A percentile compares a stretch with the other conserved stretches of the same genome.
Evolutionary conservation across 2,888 invertebrate species (phyloP).

Genomic region (Emmelina monodactyla): DNA sequence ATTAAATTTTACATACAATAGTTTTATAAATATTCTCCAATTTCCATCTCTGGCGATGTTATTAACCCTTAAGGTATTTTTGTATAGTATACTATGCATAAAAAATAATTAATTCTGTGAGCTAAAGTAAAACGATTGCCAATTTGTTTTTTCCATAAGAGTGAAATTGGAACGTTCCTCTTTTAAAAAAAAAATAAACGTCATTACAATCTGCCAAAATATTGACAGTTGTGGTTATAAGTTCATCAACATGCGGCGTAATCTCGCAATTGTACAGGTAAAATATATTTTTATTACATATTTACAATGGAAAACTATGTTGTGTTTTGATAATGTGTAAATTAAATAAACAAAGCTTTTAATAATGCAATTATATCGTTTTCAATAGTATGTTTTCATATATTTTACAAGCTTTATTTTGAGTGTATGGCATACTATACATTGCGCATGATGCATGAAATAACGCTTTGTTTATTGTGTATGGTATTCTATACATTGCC

Average conservation of each 20-base stretch:
- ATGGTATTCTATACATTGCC: constrained; percentile 1
- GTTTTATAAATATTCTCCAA: too few species aligned
- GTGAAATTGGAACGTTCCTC: not conserved
- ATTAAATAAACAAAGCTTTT: not conserved
- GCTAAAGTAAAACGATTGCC: not conserved
- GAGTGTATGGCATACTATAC: constrained; percentile 1
- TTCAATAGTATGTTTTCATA: not conserved
- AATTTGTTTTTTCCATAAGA: not conserved
- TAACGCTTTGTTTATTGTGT: not conserved
- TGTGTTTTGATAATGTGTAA: not conserved
- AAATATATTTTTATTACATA: not conserved
- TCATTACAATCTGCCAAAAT: not conserved
- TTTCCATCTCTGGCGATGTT: too few species aligned
- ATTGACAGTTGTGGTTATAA: not conserved
- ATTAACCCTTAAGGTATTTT: not conserved
- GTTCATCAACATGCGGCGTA: not conserved
- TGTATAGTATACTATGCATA: not conserved
- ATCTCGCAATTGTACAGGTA: not conserved
- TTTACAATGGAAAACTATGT: not conserved
- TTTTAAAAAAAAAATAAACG: not conserved
- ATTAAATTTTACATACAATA: too few species aligned
- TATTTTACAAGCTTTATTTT: not conserved
- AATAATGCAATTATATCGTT: not conserved
- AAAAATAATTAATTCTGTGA: not conserved
- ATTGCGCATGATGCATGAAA: not conserved